These are phyloP conservation scores for Drosophila pseudotakahashii DNA, from an alignment of 2,888 invertebrate genomes.

Conservation along the genomic window DNA sequence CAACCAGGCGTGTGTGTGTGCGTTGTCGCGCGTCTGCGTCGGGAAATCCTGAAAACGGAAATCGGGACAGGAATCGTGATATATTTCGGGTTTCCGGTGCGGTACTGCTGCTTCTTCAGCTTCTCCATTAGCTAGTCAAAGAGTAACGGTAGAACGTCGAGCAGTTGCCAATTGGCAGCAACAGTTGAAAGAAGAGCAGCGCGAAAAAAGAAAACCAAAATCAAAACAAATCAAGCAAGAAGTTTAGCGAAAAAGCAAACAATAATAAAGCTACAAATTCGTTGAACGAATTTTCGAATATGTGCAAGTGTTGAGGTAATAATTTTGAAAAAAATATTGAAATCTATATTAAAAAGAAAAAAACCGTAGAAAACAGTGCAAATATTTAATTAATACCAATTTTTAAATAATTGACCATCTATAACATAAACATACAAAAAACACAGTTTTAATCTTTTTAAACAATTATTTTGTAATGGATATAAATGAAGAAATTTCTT, in stretches of 20 bases:
- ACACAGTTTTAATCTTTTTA: neutral
- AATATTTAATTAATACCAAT: neutral
- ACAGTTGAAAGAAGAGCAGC: conserved; percentile 50
- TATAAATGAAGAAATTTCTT: too few species aligned
- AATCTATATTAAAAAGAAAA: neutral
- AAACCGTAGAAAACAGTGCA: neutral
- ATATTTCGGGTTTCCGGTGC: conserved; percentile 34
- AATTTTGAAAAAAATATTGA: neutral
- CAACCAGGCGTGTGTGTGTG: conserved; percentile 16
- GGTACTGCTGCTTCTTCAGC: conserved; percentile 6
- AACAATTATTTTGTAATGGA: neutral
- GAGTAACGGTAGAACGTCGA: conserved; percentile 29
- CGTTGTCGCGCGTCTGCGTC: conserved; percentile 46
- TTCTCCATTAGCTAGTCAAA: conserved; percentile 8
- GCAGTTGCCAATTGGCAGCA: conserved; percentile 62
- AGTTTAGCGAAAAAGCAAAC: neutral
- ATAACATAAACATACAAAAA: neutral
- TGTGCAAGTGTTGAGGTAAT: conserved; percentile 16
- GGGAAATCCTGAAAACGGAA: conserved; percentile 31
- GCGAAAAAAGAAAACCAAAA: conserved; percentile 10
- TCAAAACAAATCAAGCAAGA: conserved; percentile 5
- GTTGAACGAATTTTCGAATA: conserved; percentile 53
- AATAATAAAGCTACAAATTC: conserved; percentile 30
- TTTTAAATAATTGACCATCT: too few species aligned
- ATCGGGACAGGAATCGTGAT: conserved; percentile 34